phyloP scores from a whole-genome alignment of 2,113 vertebrate genomes.

The Hylia prasina region DNA sequence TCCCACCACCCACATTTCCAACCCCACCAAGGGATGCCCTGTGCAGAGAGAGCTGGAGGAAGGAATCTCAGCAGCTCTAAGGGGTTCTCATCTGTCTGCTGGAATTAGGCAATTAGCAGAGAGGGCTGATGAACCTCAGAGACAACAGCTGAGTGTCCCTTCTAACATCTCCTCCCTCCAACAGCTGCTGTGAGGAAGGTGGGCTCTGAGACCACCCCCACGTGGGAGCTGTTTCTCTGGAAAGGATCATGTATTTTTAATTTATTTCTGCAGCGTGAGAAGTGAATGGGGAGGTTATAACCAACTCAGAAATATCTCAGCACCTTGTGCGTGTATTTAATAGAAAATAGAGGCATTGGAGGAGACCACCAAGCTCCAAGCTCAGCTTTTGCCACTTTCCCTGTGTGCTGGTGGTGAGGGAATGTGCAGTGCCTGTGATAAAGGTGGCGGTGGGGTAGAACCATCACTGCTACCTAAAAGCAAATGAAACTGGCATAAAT shows the following conservation, averaged over 20 bases:
- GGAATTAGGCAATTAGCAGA: neutral
- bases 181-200: neutral
- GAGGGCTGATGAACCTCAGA: neutral
- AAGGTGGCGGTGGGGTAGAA: conserved; percentile 32
- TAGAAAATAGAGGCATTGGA: neutral
- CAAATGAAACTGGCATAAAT: conserved; percentile 76
- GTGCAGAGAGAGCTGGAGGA: rapidly evolving
- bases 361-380: conserved; percentile 21
- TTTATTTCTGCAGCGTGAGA: rapidly evolving
- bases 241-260: neutral
- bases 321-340: neutral
- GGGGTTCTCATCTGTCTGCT: neutral
- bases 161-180: neutral
- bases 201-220: neutral
- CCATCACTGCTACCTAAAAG: conserved; percentile 71
- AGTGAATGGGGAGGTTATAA: neutral
- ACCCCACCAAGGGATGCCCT: rapidly evolving
- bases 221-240: neutral
- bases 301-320: neutral
- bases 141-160: neutral
- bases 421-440: conserved; percentile 68
- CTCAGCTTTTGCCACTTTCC: neutral
- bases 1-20: neutral
- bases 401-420: conserved; percentile 21
- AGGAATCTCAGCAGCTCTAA: neutral